Evolutionary conservation across 2,797 vertebrate species (phyloP).

Genomic region (Ctenopoma multispine): DNA sequence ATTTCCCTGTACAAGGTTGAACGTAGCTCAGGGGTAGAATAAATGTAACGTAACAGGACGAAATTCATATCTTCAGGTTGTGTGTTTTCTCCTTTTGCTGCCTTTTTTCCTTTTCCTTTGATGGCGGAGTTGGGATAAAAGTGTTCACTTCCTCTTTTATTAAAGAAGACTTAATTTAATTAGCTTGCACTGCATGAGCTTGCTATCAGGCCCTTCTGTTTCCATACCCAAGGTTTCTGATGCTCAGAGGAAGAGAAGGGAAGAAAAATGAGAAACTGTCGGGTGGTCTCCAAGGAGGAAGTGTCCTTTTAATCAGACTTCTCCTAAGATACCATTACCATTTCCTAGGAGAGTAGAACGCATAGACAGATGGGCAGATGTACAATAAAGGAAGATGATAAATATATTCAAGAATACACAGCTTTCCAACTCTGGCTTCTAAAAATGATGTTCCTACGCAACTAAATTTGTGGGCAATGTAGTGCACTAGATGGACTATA

Average conservation of each 20-base stretch:
- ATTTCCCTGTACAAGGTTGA: conserved; percentile 45
- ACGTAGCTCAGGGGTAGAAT: conserved; percentile 56
- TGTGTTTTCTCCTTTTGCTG: conserved; percentile 73
- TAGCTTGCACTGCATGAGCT: conserved; percentile 77
- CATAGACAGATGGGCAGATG: conserved; percentile 71
- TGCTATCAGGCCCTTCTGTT: conserved; percentile 81
- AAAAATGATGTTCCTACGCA: too few species aligned
- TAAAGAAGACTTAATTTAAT: conserved; percentile 88
- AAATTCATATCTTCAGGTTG: conserved; percentile 81
- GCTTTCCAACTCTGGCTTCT: too few species aligned
- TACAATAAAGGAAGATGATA: conserved; percentile 46
- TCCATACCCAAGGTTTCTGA: conserved; percentile 79
- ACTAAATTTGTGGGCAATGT: too few species aligned
- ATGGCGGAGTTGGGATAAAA: conserved; percentile 83
- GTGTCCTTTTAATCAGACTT: conserved; percentile 87
- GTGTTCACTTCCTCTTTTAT: conserved; percentile 85
- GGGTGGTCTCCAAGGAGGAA: conserved; percentile 84
- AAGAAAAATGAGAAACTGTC: conserved; percentile 75
- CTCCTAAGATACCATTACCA: conserved; percentile 83
- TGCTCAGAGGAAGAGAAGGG: conserved; percentile 76
- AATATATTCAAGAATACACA: conserved; percentile 50
- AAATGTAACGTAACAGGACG: conserved; percentile 73
- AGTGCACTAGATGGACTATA: too few species aligned
- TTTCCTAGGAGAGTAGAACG: conserved; percentile 73
- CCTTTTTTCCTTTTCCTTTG: conserved; percentile 79